These are phyloP conservation scores for Cydia amplana DNA, from an alignment of 1,140 invertebrate genomes.

Conservation along the genomic window DNA sequence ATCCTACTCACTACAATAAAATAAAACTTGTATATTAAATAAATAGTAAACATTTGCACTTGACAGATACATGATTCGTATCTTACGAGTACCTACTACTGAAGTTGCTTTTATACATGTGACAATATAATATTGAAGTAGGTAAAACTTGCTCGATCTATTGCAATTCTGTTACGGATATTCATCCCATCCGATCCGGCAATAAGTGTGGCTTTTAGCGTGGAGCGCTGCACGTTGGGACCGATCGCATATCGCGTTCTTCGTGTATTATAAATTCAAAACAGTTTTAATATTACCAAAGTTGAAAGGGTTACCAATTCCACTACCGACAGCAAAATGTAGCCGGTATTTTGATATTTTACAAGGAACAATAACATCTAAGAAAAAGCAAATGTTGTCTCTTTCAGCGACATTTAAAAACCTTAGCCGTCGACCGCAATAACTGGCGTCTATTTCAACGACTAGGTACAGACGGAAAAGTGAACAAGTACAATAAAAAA, in stretches of 20 bases:
- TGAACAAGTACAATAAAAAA: too few species aligned
- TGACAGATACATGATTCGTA: too few species aligned
- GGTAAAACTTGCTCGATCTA: not conserved
- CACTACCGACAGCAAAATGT: not conserved
- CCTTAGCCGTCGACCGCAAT: too few species aligned
- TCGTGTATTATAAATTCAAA: slow-evolving; percentile 10
- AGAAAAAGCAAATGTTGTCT: too few species aligned
- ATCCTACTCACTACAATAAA: not conserved
- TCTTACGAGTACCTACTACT: too few species aligned
- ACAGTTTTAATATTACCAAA: not conserved
- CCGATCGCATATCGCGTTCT: slow-evolving; percentile 7
- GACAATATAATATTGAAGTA: not conserved
- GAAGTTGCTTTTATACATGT: not conserved
- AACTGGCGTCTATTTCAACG: too few species aligned
- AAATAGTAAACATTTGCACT: not conserved
- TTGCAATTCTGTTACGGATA: slow-evolving; percentile 1
- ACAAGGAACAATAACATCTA: not conserved
- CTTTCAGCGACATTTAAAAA: too few species aligned
- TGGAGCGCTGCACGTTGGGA: slow-evolving; percentile 16
- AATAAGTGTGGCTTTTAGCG: slow-evolving; percentile 8
- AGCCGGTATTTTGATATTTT: not conserved
- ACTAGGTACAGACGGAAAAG: too few species aligned
- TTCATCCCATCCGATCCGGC: slow-evolving; percentile 14
- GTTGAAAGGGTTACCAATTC: not conserved
- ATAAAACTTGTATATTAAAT: not conserved